phyloP scores from a whole-genome alignment of 2,113 vertebrate species.

The Oncorhynchus tshawytscha region DNA sequence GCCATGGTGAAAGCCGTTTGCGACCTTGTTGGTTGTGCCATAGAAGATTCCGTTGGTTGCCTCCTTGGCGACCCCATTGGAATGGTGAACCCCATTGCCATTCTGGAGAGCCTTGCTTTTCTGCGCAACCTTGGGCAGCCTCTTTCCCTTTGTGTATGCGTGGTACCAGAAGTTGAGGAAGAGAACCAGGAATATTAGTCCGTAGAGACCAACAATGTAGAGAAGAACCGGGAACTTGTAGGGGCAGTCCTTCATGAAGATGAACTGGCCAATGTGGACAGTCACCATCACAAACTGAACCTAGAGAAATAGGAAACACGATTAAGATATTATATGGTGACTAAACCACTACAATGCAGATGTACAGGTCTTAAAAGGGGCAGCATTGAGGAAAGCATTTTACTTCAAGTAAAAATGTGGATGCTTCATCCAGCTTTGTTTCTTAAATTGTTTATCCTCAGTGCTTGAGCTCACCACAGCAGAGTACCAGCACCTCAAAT shows the following conservation, averaged over 20 bases:
- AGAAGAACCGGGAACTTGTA: conserved; percentile 84
- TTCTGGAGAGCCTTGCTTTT: conserved; percentile 56
- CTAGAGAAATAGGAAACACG: conserved; percentile 50
- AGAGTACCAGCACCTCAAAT: too few species aligned
- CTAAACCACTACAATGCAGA: background rate
- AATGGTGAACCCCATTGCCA: background rate
- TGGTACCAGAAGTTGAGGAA: conserved; percentile 87
- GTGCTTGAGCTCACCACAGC: too few species aligned
- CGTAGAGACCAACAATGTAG: conserved; percentile 80
- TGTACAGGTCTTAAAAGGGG: too few species aligned
- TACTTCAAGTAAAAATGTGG: too few species aligned
- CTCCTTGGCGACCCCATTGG: background rate
- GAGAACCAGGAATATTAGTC: conserved; percentile 77
- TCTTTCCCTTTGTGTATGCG: conserved; percentile 82
- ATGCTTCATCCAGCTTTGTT: too few species aligned
- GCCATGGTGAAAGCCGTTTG: background rate
- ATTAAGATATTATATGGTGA: background rate
- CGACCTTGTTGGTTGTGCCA: background rate
- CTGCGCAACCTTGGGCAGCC: conserved; percentile 73
- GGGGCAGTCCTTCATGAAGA: conserved; percentile 80
- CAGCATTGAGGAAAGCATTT: too few species aligned
- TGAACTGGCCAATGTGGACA: conserved; percentile 78
- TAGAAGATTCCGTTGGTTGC: background rate
- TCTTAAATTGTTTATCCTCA: too few species aligned
- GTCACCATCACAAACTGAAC: conserved; percentile 81